Conservation (phyloP, 2,797 vertebrate genomes). For the Myotis vivesi region DNA sequence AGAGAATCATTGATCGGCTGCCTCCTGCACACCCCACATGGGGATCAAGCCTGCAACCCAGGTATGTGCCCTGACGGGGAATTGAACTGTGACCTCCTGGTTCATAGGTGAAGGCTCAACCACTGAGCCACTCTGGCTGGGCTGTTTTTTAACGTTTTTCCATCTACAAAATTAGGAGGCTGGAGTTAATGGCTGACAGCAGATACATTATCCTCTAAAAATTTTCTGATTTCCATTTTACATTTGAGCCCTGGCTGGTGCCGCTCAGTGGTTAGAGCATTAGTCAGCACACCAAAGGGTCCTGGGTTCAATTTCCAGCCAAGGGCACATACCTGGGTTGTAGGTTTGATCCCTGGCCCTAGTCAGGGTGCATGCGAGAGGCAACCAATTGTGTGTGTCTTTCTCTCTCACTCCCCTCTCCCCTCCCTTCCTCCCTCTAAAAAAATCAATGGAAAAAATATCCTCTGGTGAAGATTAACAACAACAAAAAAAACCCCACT, state of each 20-base stretch:
- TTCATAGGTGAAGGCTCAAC: too few relatives aligned
- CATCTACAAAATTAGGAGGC: background rate
- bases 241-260: background rate
- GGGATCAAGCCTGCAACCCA: too few relatives aligned
- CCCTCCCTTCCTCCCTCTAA: background rate
- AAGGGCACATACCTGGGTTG: background rate
- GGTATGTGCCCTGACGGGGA: too few relatives aligned
- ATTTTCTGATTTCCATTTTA: background rate
- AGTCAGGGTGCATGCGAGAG: background rate
- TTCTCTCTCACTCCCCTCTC: background rate
- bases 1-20: too few relatives aligned
- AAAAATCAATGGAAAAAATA: background rate
- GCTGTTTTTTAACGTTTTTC: background rate
- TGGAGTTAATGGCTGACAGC: background rate
- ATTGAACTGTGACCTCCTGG: too few relatives aligned
- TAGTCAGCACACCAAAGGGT: background rate
- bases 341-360: background rate
- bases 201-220: background rate
- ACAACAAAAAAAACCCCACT: background rate
- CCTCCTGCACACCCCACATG: too few relatives aligned
- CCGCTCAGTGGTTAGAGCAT: background rate
- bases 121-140: too few relatives aligned
- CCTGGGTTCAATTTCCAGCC: background rate
- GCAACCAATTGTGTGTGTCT: background rate
- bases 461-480: background rate